Evolutionary conservation across 1,140 invertebrate genomes (phyloP).

Genomic region (Centruroides sculpturatus): DNA sequence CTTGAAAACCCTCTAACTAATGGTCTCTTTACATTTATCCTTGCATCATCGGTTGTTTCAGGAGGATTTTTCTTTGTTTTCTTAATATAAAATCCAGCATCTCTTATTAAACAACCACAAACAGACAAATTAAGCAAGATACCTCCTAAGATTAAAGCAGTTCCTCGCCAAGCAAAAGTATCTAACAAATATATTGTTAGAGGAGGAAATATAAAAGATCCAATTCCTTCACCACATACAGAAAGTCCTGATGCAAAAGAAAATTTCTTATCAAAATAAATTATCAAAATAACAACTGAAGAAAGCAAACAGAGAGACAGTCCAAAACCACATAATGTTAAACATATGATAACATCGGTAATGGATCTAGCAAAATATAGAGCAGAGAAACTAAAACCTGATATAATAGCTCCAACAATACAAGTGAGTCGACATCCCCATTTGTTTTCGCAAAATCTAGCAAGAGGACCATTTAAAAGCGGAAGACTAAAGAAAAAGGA

Average conservation of each 20-base stretch:
- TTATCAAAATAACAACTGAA: slow-evolving; percentile 84
- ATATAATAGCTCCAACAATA: slow-evolving; percentile 62
- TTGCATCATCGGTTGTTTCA: no score
- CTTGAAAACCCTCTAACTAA: neutral
- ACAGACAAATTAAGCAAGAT: slow-evolving; percentile 65
- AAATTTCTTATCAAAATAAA: slow-evolving; percentile 79
- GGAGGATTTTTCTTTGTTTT: no score
- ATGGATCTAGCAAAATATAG: slow-evolving; percentile 38
- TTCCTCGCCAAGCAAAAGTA: slow-evolving; percentile 33
- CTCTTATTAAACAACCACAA: slow-evolving; percentile 67
- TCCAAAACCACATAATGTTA: slow-evolving; percentile 61
- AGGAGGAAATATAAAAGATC: slow-evolving; percentile 67
- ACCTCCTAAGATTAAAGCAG: slow-evolving; percentile 63
- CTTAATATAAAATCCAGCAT: slow-evolving; percentile 17
- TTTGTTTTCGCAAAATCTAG: slow-evolving; percentile 60
- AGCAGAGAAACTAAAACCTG: no score
- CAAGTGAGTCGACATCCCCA: slow-evolving; percentile 80
- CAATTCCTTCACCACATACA: slow-evolving; percentile 79
- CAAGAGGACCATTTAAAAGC: slow-evolving; percentile 60
- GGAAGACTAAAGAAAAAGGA: slow-evolving; percentile 43
- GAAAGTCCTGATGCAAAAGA: slow-evolving; percentile 86
- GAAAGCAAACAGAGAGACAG: slow-evolving; percentile 75
- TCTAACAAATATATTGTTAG: slow-evolving; percentile 44
- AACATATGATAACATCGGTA: slow-evolving; percentile 45
- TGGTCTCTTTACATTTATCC: neutral